Base-by-base conservation (phyloP, 2,797 vertebrate genomes). In the Mus spretus region DNA sequence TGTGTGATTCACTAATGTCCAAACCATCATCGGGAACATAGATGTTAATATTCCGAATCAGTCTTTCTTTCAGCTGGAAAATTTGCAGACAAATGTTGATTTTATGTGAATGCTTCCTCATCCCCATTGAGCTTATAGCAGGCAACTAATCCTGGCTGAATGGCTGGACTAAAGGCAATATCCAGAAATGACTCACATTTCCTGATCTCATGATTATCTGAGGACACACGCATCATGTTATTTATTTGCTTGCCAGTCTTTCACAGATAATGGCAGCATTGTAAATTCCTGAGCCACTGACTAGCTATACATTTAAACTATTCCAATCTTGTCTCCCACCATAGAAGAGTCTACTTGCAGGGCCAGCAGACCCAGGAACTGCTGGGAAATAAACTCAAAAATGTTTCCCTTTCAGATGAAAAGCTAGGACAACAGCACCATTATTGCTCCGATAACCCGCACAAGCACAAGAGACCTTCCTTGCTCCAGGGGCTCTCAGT, bases 21-120 rank as follows among this genome's bases (percentile, higher is more conserved):
- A 92, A 91, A 91, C 95, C 93, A 89, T 95, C 83, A 53, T 70
- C 82, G 72, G 95, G 90, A 83, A 67, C 82, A 61, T 65, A 90
- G 91, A 79, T 88, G 91, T 89, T 67, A 59, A 50, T 84, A n/a
- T 80, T 93, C 75, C 95, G 61, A 97, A 72, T 14, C 75, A 80
- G 77, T 65, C 67, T 97, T 78, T 91, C 72, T 57, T 96, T 97
- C 96, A 91, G 26, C 94, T 97, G 96, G 93, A 97, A 97, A 97
- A 96, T 94, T 80, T 96, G 63, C 96, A 88, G 91, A 93, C 93
- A 95, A 97, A 97, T 97, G 92, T 97, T 97, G 96, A 95, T 97
- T 97, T 97, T 97, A 97, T 96, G 93, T 95, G 93, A 47, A 88
- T 96, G 84, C 77, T 93, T 96, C 87, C 84, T 92, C 47, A 83